Base-by-base conservation (phyloP, 2,113 vertebrate species). In the Epinephelus moara region DNA sequence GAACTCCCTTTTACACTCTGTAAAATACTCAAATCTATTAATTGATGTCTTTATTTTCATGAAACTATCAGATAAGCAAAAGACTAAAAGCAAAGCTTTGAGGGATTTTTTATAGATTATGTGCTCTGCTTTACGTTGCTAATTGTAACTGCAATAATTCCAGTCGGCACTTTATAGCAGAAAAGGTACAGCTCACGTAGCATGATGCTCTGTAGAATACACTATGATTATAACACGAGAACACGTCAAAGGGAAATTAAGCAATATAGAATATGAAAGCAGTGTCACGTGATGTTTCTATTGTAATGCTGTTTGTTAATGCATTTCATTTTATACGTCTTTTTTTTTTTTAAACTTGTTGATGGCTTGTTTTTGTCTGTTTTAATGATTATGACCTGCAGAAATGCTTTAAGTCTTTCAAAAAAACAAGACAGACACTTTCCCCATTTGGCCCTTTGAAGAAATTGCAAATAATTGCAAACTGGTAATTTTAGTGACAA, bases 141-240 rank as follows among this genome's bases (percentile, higher is more conserved):
- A 13, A 66, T 30, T 74, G 11, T 64, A 75, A 64, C 47, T 76
- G 62, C 60, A 78, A 33, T 73, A 19, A 79, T 85, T 60, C 52
- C 25, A 82, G 61, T 57, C 27, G 21, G 70, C 74, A 86, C 66
- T 79, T 84, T 40, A 62, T 11, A 47, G 7, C 64, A 85, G 45
- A 81, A 68, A 75, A 45, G 30, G n/a, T 59, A 25, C 56, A 80
- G 18, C 14, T 70, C 6, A 23, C 33, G 19, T 84, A 70, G 45
- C 63, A 71, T 63, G 37, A 78, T 62, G 10, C 57, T 70, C 33
- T 78, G 57, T 42, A 71, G 62, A 47, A 7, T 63, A 52, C 37
- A 30, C 17, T 27, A 30, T 2, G 8, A 64, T 3, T 25, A 59
- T 25, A 67, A 55, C 13, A 6, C 18, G 5, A 37, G n/a, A 42